Percentiles rank a stretch among this genome's conserved stretches.
Conservation (phyloP, 2,888 invertebrate genomes). For the Drosophila pegasa region DNA sequence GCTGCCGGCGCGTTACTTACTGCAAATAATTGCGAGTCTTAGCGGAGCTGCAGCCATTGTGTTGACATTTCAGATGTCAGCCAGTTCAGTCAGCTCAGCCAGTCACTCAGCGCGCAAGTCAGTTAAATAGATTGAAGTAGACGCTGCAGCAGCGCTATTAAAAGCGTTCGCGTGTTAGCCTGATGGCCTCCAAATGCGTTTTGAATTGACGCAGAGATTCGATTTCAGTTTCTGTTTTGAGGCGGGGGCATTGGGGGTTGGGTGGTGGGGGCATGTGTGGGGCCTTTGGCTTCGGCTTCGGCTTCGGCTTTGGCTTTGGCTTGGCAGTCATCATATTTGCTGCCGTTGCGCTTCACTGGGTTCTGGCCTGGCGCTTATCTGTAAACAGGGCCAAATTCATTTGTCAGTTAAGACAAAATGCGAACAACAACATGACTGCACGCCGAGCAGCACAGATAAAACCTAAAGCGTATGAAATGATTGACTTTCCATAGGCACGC, state of each 20-base stretch:
- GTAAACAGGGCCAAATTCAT: slow-evolving; percentile 58
- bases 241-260: neutral
- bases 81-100: slow-evolving; percentile 21
- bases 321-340: slow-evolving; percentile 66
- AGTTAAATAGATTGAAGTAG: slow-evolving; percentile 12
- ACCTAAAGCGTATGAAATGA: slow-evolving; percentile 66
- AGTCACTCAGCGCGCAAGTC: slow-evolving; percentile 34
- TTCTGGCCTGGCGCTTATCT: slow-evolving; percentile 60
- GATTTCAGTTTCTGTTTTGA: slow-evolving; percentile 5
- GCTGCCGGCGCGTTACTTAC: slow-evolving; percentile 57
- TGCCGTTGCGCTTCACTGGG: slow-evolving; percentile 60
- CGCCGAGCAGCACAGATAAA: slow-evolving; percentile 56
- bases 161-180: slow-evolving; percentile 66
- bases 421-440: slow-evolving; percentile 41
- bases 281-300: neutral
- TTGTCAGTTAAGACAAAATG: slow-evolving; percentile 79
- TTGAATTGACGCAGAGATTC: slow-evolving; percentile 30
- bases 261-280: neutral
- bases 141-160: slow-evolving; percentile 40
- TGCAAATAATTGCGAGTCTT: slow-evolving; percentile 74
- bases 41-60: slow-evolving; percentile 47
- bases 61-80: slow-evolving; percentile 58
- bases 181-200: slow-evolving; percentile 44
- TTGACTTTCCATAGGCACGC: slow-evolving; percentile 78
- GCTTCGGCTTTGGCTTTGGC: neutral